These are phyloP conservation scores for Tinea pellionella DNA, from an alignment of 2,888 invertebrate genomes.

Conservation along the genomic window DNA sequence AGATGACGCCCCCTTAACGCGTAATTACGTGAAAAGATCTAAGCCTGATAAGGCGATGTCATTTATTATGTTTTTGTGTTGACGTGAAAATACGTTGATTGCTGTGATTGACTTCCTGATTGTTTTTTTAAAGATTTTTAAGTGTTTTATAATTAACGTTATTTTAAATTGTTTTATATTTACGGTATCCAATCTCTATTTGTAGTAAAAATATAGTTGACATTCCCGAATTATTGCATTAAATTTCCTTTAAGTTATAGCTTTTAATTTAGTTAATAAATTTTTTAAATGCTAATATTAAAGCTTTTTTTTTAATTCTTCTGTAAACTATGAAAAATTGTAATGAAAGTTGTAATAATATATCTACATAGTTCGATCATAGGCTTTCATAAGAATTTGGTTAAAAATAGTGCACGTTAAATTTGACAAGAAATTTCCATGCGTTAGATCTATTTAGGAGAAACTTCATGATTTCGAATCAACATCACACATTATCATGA, in stretches of 20 bases:
- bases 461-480: neutral
- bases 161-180: neutral
- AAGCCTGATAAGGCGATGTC: slow-evolving; percentile 40
- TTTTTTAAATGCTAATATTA: too few relatives aligned
- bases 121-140: neutral
- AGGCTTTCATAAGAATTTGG: too few relatives aligned
- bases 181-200: too few relatives aligned
- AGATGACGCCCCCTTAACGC: slow-evolving; percentile 18
- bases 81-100: slow-evolving; percentile 57
- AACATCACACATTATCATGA: neutral
- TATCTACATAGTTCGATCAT: too few relatives aligned
- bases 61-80: slow-evolving; percentile 53
- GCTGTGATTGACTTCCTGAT: slow-evolving; percentile 27
- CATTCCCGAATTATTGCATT: too few relatives aligned
- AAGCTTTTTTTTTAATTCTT: too few relatives aligned
- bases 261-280: too few relatives aligned
- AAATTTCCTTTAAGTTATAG: too few relatives aligned
- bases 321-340: too few relatives aligned
- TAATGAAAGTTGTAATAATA: too few relatives aligned
- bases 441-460: neutral
- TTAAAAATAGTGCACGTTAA: neutral
- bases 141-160: neutral
- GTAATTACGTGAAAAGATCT: slow-evolving; percentile 45
- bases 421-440: neutral
- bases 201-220: too few relatives aligned